Percentiles rank a stretch among this genome's conserved stretches.
Evolutionary conservation across 2,113 vertebrate species (phyloP).

Genomic region (Thomomys bottae): DNA sequence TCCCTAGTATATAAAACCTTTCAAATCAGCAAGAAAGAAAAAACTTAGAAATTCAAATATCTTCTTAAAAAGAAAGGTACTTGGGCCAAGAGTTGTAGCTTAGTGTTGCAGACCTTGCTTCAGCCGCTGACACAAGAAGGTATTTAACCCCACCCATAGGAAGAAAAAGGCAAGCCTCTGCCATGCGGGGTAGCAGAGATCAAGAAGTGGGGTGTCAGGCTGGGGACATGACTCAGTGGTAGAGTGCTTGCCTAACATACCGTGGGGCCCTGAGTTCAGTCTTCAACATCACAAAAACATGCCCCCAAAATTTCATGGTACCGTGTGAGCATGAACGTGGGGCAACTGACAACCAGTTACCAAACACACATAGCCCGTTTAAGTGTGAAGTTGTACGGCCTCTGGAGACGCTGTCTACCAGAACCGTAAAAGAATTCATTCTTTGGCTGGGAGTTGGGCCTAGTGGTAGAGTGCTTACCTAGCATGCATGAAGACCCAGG

Average conservation of each 20-base stretch:
- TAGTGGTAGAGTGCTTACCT: too few species aligned
- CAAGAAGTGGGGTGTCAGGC: too few species aligned
- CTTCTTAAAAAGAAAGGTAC: conserved; percentile 27
- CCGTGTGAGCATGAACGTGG: background rate
- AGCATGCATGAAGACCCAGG: too few species aligned
- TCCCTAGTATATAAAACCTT: background rate
- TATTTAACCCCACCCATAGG: background rate
- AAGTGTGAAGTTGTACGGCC: background rate
- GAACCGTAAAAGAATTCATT: background rate
- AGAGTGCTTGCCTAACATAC: too few species aligned
- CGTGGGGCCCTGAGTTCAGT: too few species aligned
- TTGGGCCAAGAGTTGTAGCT: background rate
- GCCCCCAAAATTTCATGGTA: background rate
- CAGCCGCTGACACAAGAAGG: too few species aligned
- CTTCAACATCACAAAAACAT: too few species aligned
- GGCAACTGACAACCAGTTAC: background rate
- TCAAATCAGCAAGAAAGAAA: background rate
- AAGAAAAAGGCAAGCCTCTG: background rate
- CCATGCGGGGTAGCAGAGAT: background rate
- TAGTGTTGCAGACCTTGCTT: too few species aligned
- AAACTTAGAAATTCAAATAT: too few species aligned
- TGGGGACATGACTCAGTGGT: too few species aligned
- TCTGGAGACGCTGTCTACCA: background rate
- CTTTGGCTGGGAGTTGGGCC: too few species aligned
- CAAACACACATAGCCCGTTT: background rate